These are phyloP conservation scores for Anastrepha obliqua DNA, from an alignment of 1,140 invertebrate genomes.

Conservation along the genomic window DNA sequence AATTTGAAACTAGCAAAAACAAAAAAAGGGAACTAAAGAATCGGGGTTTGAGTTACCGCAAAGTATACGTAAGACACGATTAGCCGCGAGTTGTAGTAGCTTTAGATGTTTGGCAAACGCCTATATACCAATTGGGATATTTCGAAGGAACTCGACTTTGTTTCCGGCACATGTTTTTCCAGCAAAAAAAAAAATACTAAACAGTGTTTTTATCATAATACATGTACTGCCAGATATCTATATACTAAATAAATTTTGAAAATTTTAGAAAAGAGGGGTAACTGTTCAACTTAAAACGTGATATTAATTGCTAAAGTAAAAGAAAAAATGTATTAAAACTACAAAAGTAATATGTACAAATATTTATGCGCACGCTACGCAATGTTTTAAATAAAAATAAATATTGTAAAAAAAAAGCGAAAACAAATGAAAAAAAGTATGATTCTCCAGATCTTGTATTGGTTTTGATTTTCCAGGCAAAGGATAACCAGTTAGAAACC, in stretches of 20 bases:
- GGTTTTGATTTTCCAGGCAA: constrained; percentile 44
- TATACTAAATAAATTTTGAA: not conserved
- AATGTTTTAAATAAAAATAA: not conserved
- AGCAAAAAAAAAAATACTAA: not conserved
- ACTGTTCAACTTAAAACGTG: not conserved
- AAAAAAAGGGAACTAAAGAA: not conserved
- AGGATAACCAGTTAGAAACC: constrained; percentile 40
- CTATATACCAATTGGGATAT: not conserved
- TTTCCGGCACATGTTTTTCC: not conserved
- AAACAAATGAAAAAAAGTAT: not conserved
- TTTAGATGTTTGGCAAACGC: constrained; percentile 11
- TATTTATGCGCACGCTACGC: not conserved
- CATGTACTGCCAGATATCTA: no score
- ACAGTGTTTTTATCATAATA: no score
- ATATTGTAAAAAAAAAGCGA: not conserved
- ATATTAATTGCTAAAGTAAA: not conserved
- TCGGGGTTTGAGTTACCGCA: not conserved
- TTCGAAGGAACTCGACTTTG: not conserved
- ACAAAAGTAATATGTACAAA: not conserved
- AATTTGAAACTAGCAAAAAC: not conserved
- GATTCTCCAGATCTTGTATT: constrained; percentile 4
- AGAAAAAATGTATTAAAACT: not conserved
- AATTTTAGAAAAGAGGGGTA: not conserved
- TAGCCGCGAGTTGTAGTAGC: not conserved
- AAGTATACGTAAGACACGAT: not conserved